phyloP scores from a whole-genome alignment of 2,113 vertebrate genomes.

The Halcyon senegalensis region DNA sequence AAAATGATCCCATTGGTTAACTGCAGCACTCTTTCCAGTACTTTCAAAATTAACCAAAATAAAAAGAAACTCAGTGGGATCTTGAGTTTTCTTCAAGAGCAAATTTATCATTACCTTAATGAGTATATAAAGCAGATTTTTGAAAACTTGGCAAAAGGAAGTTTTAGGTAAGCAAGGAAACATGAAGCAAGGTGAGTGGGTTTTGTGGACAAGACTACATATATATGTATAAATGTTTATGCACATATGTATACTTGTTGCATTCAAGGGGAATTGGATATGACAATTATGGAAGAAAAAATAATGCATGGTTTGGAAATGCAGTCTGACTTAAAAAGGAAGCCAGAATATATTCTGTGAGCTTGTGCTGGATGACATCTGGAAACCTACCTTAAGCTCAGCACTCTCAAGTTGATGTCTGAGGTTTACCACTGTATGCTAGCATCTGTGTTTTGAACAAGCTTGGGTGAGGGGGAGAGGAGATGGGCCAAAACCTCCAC shows the following conservation, averaged over 20 bases:
- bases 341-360: not conserved
- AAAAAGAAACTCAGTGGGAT: not conserved
- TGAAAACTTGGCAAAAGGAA: not conserved
- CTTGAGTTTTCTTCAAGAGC: not conserved
- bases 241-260: not conserved
- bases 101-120: not conserved
- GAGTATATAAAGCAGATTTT: not conserved
- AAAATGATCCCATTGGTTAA: not conserved
- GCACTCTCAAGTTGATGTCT: not conserved
- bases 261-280: not conserved
- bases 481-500: not conserved
- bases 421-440: not conserved
- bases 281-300: not conserved
- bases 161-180: not conserved
- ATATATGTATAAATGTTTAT: not conserved
- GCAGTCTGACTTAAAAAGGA: not conserved
- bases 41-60: not conserved
- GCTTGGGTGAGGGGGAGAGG: not conserved
- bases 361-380: not conserved
- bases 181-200: not conserved
- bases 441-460: not conserved
- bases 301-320: not conserved
- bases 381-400: not conserved
- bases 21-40: not conserved
- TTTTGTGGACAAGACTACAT: not conserved